phyloP scores from a whole-genome alignment of 2,113 vertebrate genomes.

The Neotoma lepida region DNA sequence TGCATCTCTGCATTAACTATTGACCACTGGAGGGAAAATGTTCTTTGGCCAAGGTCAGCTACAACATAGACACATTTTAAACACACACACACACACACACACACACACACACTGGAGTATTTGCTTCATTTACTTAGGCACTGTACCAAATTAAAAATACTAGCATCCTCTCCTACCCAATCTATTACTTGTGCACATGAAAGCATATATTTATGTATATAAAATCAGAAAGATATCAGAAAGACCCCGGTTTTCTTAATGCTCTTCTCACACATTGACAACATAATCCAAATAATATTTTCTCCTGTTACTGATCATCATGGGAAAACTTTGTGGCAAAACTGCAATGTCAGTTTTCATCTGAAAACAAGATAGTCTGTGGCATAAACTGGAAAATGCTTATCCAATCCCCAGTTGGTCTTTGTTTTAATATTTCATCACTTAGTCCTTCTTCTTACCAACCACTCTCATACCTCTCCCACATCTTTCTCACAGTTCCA shows the following conservation, averaged over 20 bases:
- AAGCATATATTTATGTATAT: no score
- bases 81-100: neutral
- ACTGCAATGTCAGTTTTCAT: neutral
- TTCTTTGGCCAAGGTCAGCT: neutral
- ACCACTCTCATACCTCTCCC: neutral
- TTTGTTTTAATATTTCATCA: neutral
- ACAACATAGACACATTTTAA: neutral
- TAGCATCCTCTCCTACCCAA: neutral
- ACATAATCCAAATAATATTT: neutral
- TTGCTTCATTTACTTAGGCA: constrained; percentile 13
- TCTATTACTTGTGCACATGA: neutral
- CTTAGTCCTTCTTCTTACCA: neutral
- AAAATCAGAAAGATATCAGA: no score
- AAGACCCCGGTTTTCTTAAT: neutral
- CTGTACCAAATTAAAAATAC: neutral
- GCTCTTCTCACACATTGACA: neutral
- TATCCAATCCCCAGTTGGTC: no score
- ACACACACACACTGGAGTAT: neutral
- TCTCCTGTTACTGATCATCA: neutral
- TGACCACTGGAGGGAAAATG: neutral
- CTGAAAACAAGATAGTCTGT: no score
- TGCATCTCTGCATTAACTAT: neutral
- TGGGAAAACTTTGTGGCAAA: neutral
- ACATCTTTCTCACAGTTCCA: neutral
- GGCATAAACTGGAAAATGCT: neutral